Conservation (phyloP, 2,888 invertebrate species). For the Uloborus plumipes region DNA sequence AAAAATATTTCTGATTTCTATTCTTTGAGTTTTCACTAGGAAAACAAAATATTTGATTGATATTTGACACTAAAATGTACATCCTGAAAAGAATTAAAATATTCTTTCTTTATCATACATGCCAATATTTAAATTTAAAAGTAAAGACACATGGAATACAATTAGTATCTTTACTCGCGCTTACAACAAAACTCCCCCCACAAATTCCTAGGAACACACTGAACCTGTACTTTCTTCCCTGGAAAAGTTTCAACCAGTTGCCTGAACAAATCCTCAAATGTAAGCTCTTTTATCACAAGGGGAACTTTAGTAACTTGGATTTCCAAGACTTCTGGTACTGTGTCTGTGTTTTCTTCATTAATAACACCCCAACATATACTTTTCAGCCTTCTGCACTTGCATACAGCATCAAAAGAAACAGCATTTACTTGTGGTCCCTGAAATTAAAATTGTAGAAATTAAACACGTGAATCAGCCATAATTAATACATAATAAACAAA, state of each 20-base stretch:
- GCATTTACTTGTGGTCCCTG: slow-evolving; percentile 21
- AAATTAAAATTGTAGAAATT: slow-evolving; percentile 11
- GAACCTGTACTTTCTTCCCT: slow-evolving; percentile 22
- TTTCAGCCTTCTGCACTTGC: slow-evolving; percentile 11
- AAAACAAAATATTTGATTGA: no score
- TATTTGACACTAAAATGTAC: no score
- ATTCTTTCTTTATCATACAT: no score
- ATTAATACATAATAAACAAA: neutral
- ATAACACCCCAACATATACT: slow-evolving; percentile 45
- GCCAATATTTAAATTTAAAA: no score
- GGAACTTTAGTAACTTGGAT: neutral
- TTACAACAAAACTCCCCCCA: slow-evolving; percentile 43
- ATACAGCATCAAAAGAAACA: slow-evolving; percentile 11
- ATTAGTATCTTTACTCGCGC: slow-evolving; percentile 8
- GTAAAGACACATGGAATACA: no score
- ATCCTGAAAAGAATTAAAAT: no score
- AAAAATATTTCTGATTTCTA: no score
- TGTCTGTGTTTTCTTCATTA: slow-evolving; percentile 22
- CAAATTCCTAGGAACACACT: slow-evolving; percentile 20
- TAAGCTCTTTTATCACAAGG: slow-evolving; percentile 20
- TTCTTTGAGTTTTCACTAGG: no score
- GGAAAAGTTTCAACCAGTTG: slow-evolving; percentile 21
- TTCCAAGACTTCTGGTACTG: slow-evolving; percentile 13
- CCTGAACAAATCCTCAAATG: slow-evolving; percentile 25
- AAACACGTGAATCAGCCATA: neutral